Evolutionary conservation across 2,113 vertebrate species (phyloP), one percentile per base, ranked within the genome.

Genomic region (Sardina pilchardus): DNA sequence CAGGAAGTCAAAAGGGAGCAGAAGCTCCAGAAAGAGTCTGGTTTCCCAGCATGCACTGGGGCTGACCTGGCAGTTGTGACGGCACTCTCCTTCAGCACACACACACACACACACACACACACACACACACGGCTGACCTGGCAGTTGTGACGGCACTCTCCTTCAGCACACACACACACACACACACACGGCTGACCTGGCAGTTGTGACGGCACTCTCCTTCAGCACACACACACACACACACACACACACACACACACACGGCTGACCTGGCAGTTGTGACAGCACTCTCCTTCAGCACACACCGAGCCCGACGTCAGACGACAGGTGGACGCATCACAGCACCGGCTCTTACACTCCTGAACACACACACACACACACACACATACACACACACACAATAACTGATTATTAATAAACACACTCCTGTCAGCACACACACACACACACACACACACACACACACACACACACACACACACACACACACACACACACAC

Each of bases 81-180:
- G 98, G 93, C 97, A 98, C 4, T 30, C 43, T 3, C 97, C 97
- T 0, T 95, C 83, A 43, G 96, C 96, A 6, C 97, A 98, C 0
- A 89, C 81, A n/a, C n/a, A n/a, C n/a, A n/a, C n/a, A n/a, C n/a
- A n/a, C n/a, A n/a, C n/a, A n/a, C n/a, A n/a, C n/a, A n/a, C n/a
- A n/a, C n/a, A n/a, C n/a, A n/a, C n/a, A n/a, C n/a, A n/a, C n/a
- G n/a, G n/a, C n/a, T n/a, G n/a, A n/a, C n/a, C n/a, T n/a, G n/a
- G n/a, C n/a, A n/a, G n/a, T n/a, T n/a, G n/a, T n/a, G n/a, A n/a
- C n/a, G n/a, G n/a, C n/a, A n/a, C n/a, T n/a, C n/a, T n/a, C n/a
- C n/a, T n/a, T n/a, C n/a, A n/a, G n/a, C n/a, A n/a, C n/a, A n/a
- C n/a, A n/a, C n/a, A n/a, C n/a, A n/a, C n/a, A n/a, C n/a, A n/a